phyloP scores from a whole-genome alignment of 2,113 vertebrate genomes.

The Pycnonotus jocosus region DNA sequence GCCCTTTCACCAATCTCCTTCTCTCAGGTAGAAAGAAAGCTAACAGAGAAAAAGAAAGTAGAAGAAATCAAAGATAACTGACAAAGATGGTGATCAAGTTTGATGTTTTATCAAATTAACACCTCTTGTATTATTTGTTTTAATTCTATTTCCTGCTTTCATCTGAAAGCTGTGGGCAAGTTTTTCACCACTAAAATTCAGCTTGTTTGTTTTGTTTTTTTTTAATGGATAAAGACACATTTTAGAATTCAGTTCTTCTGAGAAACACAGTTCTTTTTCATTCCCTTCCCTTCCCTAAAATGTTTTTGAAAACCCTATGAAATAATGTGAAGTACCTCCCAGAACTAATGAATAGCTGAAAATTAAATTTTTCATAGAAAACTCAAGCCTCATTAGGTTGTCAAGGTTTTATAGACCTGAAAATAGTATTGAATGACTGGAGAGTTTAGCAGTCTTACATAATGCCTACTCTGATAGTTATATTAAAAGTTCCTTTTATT shows the following conservation, averaged over 20 bases:
- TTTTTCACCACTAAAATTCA: background rate
- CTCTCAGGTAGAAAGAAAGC: background rate
- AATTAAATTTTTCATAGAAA: background rate
- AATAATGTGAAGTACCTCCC: background rate
- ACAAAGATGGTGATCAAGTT: background rate
- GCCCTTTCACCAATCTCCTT: background rate
- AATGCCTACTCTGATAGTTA: background rate
- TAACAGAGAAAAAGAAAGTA: background rate
- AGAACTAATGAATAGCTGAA: background rate
- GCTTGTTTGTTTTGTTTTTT: too few species aligned
- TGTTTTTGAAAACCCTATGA: background rate
- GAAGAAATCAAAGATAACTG: background rate
- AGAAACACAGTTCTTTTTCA: background rate
- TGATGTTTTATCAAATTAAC: background rate
- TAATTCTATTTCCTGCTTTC: background rate
- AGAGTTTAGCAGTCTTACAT: background rate
- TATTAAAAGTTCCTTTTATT: background rate
- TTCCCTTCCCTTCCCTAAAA: background rate
- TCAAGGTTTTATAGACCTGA: background rate
- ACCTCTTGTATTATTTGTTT: background rate
- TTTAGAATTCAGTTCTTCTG: background rate
- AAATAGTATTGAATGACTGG: background rate
- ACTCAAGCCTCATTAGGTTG: background rate
- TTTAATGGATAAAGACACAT: background rate
- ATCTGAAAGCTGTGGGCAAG: background rate